Evolutionary conservation across 2,113 vertebrate genomes (phyloP).

Genomic region (Myrmecophaga tridactyla): DNA sequence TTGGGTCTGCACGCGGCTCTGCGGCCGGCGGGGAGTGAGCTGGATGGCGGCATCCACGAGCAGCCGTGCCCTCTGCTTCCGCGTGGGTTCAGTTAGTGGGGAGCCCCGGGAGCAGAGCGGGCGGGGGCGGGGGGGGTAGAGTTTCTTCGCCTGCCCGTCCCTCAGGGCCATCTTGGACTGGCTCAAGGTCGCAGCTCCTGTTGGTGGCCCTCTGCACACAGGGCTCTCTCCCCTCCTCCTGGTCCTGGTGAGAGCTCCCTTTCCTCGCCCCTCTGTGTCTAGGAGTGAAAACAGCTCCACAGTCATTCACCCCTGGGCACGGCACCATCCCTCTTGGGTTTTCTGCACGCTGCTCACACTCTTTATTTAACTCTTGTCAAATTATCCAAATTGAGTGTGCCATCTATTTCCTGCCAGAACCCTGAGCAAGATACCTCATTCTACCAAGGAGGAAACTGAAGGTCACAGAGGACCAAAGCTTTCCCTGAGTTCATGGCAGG

Average conservation of each 20-base stretch:
- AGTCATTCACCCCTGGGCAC: background rate
- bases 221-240: background rate
- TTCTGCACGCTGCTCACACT: background rate
- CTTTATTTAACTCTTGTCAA: background rate
- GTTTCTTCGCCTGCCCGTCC: background rate
- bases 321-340: background rate
- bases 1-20: background rate
- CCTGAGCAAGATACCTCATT: background rate
- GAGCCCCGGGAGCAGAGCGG: background rate
- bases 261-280: background rate
- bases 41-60: fast-evolving
- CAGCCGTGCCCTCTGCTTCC: background rate
- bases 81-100: background rate
- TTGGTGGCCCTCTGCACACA: background rate
- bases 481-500: background rate
- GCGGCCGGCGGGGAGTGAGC: background rate
- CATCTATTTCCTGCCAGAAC: background rate
- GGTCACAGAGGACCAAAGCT: background rate
- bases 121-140: too few species aligned
- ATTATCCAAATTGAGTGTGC: fast-evolving
- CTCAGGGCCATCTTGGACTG: background rate
- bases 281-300: background rate
- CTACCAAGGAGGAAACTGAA: background rate
- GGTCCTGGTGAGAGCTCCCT: background rate
- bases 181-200: background rate